Evolutionary conservation across 2,888 invertebrate species (phyloP).

Genomic region (Phortica okadai): DNA sequence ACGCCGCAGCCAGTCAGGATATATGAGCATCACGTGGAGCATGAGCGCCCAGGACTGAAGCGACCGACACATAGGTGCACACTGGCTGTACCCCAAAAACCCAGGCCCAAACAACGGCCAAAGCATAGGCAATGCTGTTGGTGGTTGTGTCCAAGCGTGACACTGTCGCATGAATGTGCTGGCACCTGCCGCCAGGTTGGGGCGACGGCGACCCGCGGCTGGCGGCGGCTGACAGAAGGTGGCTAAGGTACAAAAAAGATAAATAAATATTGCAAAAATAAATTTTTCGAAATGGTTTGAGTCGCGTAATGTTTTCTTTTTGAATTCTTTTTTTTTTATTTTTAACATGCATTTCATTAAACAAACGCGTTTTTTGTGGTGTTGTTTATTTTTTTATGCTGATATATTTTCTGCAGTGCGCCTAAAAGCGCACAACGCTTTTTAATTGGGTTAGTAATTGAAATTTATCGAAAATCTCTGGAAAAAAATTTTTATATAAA

Average conservation of each 20-base stretch:
- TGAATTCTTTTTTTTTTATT: constrained; percentile 28
- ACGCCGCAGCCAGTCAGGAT: not conserved
- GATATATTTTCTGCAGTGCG: constrained; percentile 48
- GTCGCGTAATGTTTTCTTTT: constrained; percentile 40
- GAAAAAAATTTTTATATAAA: constrained; percentile 9
- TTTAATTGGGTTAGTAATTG: constrained; percentile 74
- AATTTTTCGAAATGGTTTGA: constrained; percentile 56
- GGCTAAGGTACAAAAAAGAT: constrained; percentile 13
- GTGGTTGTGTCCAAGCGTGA: too few species aligned
- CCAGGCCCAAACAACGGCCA: not conserved
- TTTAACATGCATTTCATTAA: constrained; percentile 39
- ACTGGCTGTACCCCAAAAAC: not conserved
- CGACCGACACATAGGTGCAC: not conserved
- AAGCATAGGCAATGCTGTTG: too few species aligned
- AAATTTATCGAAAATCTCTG: constrained; percentile 67
- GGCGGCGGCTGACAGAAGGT: not conserved
- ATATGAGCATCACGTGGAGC: not conserved
- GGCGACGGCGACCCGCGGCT: not conserved
- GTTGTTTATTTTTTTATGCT: constrained; percentile 42
- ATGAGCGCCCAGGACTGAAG: constrained; percentile 2
- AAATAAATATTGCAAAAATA: constrained; percentile 29
- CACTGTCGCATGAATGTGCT: too few species aligned
- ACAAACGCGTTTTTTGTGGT: constrained; percentile 44
- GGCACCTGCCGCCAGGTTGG: not conserved
- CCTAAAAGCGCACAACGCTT: constrained; percentile 68